phyloP scores from a whole-genome alignment of 2,113 vertebrate genomes.

The Hypanus sabinus region DNA sequence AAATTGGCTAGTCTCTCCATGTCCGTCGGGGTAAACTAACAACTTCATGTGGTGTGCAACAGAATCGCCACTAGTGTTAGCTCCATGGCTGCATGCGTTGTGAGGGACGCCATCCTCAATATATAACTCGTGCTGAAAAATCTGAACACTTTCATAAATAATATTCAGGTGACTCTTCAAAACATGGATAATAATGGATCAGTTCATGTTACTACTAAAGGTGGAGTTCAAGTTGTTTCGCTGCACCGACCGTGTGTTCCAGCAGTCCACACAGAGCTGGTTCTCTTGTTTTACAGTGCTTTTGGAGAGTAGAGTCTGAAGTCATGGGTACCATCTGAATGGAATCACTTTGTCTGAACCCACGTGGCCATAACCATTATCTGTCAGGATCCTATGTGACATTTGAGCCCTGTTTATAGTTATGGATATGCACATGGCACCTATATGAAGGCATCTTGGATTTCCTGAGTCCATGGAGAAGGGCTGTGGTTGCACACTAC shows the following conservation, averaged over 20 bases:
- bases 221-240: not conserved
- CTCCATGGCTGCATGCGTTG: not conserved
- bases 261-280: not conserved
- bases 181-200: not conserved
- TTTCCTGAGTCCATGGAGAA: not conserved
- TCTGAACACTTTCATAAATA: not conserved
- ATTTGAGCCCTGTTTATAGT: not conserved
- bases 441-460: not conserved
- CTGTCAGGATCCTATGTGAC: not conserved
- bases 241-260: not conserved
- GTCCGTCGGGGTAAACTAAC: not conserved
- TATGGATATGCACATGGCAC: not conserved
- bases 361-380: not conserved
- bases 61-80: not conserved
- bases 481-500: conserved; percentile 5
- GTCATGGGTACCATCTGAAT: not conserved
- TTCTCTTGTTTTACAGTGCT: not conserved
- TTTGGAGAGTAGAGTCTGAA: not conserved
- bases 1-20: not conserved
- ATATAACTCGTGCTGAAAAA: not conserved
- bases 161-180: not conserved
- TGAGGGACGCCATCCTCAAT: not conserved
- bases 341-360: not conserved
- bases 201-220: not conserved
- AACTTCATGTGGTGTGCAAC: not conserved